A percentile compares a stretch with the other conserved stretches of the same genome.
Conservation (phyloP, 2,888 invertebrate species). For the Drosophila mulleri region DNA sequence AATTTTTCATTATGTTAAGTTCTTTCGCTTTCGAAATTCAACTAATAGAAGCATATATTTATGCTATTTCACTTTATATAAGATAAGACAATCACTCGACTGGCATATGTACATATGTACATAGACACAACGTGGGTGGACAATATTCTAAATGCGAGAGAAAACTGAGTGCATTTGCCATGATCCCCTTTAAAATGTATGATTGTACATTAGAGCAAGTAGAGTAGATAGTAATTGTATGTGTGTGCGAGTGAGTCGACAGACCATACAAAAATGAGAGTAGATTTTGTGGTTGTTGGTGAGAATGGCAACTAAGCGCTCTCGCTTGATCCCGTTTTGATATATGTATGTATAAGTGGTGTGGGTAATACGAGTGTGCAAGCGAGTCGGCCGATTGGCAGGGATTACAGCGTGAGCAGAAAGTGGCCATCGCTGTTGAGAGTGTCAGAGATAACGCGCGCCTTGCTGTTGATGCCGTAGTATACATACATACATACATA, state of each 20-base stretch:
- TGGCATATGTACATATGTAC: too few species aligned
- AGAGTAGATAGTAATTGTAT: background rate
- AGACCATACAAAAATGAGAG: background rate
- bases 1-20: background rate
- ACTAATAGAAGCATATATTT: background rate
- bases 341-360: background rate
- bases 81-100: background rate
- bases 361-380: background rate
- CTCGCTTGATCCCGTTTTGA: slow-evolving; percentile 5
- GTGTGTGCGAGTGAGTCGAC: background rate
- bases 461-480: background rate
- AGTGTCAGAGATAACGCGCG: slow-evolving; percentile 5
- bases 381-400: slow-evolving; percentile 1
- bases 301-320: slow-evolving; percentile 1
- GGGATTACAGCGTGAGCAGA: slow-evolving; percentile 1
- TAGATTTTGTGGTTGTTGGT: too few species aligned
- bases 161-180: background rate
- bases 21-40: background rate
- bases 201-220: background rate
- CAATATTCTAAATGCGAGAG: background rate
- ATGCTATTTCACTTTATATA: background rate
- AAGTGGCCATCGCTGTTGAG: slow-evolving; percentile 6
- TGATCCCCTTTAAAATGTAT: background rate
- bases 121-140: background rate
- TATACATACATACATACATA: too few species aligned